Evolutionary conservation across 2,113 vertebrate genomes (phyloP), one percentile per base, ranked within the genome.

Genomic region (Anolis sagrei): DNA sequence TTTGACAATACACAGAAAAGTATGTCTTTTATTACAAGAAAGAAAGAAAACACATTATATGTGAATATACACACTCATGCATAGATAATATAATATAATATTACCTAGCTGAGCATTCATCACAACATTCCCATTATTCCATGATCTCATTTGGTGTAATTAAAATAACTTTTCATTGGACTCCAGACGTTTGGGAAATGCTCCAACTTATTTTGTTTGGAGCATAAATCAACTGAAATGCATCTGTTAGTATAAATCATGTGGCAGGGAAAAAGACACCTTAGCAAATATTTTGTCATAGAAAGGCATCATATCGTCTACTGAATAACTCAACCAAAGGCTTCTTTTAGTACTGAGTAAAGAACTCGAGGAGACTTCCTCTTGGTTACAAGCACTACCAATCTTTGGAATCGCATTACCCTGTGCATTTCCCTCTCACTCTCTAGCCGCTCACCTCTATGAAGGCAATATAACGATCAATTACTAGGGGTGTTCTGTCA

Each of bases 111-210:
- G n/a, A 75, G n/a, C 29, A 27, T 83, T 88, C 81, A 74, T 74
- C 69, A 29, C 19, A 23, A 66, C 58, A 75, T 74, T 75, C 76
- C 66, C 64, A 79, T 79, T 72, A 74, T 64, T 73, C 81, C 76
- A 84, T 83, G 86, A 88, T 51, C 86, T 88, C 81, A 74, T 83
- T 75, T 3, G 29, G 32, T 54, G 58, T 83, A 84, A 87, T 72
- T 83, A 48, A 83, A 87, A 39, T 36, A 79, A 83, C 44, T 79
- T 39, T 83, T 87, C 75, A 79, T 72, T 39, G 68, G 86, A n/a
- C 81, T 87, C 81, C 86, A 87, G 76, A 74, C 76, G 36, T 73
- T 79, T 87, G 82, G 76, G 69, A 79, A 74, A 83, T 62, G 54
- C 68, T 83, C 25, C 68, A 74, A 68, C 81, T 83, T 49, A 49